These are phyloP conservation scores for Sebastes kiyomatsui DNA, from an alignment of 2,797 vertebrate genomes.

Conservation along the genomic window DNA sequence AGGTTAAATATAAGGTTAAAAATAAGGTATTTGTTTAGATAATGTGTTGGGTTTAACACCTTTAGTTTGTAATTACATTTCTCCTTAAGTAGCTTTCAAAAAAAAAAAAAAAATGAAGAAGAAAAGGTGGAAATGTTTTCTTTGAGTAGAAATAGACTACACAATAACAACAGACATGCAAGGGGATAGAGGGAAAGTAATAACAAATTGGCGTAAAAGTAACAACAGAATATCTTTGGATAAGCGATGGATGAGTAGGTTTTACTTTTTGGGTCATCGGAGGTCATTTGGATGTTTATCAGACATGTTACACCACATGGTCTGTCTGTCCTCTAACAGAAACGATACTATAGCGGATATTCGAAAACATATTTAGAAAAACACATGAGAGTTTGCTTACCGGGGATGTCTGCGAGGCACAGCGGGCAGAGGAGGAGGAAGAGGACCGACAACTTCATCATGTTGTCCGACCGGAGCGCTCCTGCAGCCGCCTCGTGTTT, in stretches of 20 bases:
- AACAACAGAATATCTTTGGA: not conserved
- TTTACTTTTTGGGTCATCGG: not conserved
- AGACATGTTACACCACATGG: not conserved
- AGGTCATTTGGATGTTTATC: not conserved
- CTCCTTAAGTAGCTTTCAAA: not conserved
- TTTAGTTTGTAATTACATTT: not conserved
- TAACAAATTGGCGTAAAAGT: not conserved
- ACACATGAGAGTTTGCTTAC: slow-evolving; percentile 58
- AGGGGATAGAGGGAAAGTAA: not conserved
- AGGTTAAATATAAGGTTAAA: not conserved
- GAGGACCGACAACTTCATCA: slow-evolving; percentile 67
- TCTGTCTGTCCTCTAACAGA: not conserved
- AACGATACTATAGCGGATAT: not conserved
- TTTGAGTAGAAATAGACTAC: not conserved
- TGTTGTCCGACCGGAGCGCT: slow-evolving; percentile 19
- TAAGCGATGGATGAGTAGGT: not conserved
- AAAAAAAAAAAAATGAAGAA: not conserved
- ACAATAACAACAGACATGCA: not conserved
- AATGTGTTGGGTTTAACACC: no score
- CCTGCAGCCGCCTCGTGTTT: slow-evolving; percentile 4
- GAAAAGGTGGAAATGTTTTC: not conserved
- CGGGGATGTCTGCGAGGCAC: slow-evolving; percentile 38
- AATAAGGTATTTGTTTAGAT: not conserved
- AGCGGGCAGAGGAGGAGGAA: slow-evolving; percentile 49
- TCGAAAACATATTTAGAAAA: not conserved